These are phyloP conservation scores for Xenopus petersii DNA, from an alignment of 2,797 vertebrate species.

Conservation along the genomic window DNA sequence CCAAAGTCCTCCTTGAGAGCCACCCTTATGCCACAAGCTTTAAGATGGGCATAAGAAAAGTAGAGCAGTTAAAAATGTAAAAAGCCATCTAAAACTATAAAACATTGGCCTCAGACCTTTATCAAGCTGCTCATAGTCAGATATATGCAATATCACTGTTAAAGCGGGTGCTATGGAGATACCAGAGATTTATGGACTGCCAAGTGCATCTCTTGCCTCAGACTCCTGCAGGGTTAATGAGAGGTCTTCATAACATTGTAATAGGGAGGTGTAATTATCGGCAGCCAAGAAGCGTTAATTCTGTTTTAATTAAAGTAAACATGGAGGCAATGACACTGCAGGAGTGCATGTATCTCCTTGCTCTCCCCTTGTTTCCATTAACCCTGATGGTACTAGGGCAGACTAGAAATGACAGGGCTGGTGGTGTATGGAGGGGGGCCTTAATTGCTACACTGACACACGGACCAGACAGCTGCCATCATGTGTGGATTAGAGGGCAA, in stretches of 20 bases:
- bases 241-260: conserved; percentile 43
- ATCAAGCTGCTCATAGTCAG: no score
- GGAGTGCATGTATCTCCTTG: conserved; percentile 9
- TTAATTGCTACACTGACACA: neutral
- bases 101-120: no score
- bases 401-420: neutral
- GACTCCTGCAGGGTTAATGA: conserved; percentile 48
- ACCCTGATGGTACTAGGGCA: neutral
- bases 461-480: conserved; percentile 16
- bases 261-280: conserved; percentile 40
- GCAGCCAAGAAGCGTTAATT: conserved; percentile 39
- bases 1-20: no score
- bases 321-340: conserved; percentile 41
- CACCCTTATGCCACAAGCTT: no score
- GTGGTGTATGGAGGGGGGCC: neutral
- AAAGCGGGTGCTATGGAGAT: no score
- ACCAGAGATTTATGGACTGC: conserved; percentile 32
- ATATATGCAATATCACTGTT: no score
- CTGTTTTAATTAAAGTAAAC: conserved; percentile 50
- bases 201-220: conserved; percentile 32
- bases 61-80: no score
- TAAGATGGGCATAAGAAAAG: no score
- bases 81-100: no score
- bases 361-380: conserved; percentile 9
- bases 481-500: conserved; percentile 18